A percentile compares a stretch with the other conserved stretches of the same genome.
Evolutionary conservation across 2,888 invertebrate species (phyloP).

Genomic region (Torymus tubicola): DNA sequence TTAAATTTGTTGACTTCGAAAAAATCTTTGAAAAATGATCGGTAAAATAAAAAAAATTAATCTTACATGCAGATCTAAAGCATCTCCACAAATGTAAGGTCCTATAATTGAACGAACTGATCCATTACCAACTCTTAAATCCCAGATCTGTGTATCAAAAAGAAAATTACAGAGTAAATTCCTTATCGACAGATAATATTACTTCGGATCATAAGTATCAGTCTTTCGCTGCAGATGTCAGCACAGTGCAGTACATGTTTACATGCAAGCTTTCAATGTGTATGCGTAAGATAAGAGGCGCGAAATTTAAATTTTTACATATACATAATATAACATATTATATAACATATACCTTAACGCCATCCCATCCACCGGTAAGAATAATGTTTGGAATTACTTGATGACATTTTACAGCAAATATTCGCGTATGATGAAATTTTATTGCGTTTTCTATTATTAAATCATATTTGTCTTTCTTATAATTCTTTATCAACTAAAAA

Average conservation of each 20-base stretch:
- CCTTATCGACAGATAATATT: background rate
- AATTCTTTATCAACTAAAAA: slow-evolving; percentile 63
- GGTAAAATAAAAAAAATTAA: slow-evolving; percentile 2
- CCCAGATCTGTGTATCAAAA: slow-evolving; percentile 78
- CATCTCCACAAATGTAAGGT: slow-evolving; percentile 79
- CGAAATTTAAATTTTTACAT: slow-evolving; percentile 7
- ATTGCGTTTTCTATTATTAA: slow-evolving; percentile 61
- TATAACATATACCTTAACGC: slow-evolving; percentile 78
- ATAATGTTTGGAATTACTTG: slow-evolving; percentile 75
- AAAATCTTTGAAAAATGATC: no score
- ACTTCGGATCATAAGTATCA: background rate
- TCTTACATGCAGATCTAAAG: slow-evolving; percentile 79
- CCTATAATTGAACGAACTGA: slow-evolving; percentile 79
- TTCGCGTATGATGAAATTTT: slow-evolving; percentile 70
- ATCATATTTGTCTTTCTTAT: slow-evolving; percentile 61
- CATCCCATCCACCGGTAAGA: slow-evolving; percentile 80
- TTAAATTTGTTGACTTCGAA: no score
- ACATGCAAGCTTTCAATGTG: no score
- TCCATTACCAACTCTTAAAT: slow-evolving; percentile 77
- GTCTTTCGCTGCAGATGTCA: slow-evolving; percentile 21
- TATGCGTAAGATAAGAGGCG: background rate
- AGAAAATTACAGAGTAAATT: background rate
- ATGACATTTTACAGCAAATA: slow-evolving; percentile 78
- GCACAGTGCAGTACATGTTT: background rate
- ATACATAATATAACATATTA: background rate